Evolutionary conservation across 2,797 vertebrate species (phyloP).

Genomic region (Denticeps clupeoides): DNA sequence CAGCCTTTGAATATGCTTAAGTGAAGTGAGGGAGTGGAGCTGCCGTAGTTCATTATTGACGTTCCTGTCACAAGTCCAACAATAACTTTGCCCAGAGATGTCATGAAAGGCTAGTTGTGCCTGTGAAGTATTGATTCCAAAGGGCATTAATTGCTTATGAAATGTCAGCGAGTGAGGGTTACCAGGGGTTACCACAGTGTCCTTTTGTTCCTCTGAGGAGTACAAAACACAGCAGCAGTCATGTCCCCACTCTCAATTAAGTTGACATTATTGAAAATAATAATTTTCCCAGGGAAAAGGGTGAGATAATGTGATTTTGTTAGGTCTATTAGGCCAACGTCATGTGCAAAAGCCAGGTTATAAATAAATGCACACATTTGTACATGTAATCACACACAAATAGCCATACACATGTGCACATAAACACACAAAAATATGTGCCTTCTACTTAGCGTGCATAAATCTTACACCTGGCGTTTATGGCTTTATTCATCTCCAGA

Average conservation of each 20-base stretch:
- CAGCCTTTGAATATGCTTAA: constrained; percentile 22
- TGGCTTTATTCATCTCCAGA: neutral
- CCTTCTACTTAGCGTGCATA: too few relatives aligned
- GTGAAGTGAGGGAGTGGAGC: constrained; percentile 28
- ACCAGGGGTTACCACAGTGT: too few relatives aligned
- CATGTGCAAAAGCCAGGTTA: neutral
- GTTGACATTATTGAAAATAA: too few relatives aligned
- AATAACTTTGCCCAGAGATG: constrained; percentile 28
- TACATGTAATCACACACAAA: neutral
- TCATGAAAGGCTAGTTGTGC: constrained; percentile 41
- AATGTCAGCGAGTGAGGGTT: constrained; percentile 16
- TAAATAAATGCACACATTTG: neutral
- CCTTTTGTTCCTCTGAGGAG: too few relatives aligned
- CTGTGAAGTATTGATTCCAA: constrained; percentile 36
- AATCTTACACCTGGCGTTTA: neutral
- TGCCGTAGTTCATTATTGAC: constrained; percentile 47
- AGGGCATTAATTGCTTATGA: constrained; percentile 32
- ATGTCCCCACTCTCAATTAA: too few relatives aligned
- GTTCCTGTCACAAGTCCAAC: constrained; percentile 34
- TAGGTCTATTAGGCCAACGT: neutral
- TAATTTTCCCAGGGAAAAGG: too few relatives aligned
- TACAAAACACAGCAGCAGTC: too few relatives aligned
- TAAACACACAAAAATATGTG: neutral
- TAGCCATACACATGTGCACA: neutral
- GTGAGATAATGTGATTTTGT: too few relatives aligned